phyloP scores from a whole-genome alignment of 2,797 vertebrate species.

The Anguilla marmorata region DNA sequence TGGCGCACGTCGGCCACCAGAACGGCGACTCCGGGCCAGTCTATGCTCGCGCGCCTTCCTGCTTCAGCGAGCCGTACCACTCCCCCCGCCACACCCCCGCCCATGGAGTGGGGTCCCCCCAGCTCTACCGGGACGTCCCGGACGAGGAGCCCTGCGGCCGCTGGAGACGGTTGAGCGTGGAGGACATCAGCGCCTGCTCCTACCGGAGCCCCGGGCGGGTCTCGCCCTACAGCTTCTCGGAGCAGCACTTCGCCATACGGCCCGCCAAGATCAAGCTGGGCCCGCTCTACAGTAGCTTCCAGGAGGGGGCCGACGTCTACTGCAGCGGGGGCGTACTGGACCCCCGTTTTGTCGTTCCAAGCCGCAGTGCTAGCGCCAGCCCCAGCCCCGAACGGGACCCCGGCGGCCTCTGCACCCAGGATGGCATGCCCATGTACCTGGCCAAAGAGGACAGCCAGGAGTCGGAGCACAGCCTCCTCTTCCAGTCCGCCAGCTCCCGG shows the following conservation, averaged over 20 bases:
- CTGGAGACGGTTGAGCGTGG: constrained; percentile 45
- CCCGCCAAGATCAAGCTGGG: constrained; percentile 83
- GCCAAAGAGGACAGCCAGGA: constrained; percentile 81
- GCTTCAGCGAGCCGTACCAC: constrained; percentile 87
- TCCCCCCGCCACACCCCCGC: constrained; percentile 84
- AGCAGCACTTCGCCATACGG: constrained; percentile 86
- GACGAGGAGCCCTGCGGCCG: constrained; percentile 48
- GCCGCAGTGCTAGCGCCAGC: constrained; percentile 62
- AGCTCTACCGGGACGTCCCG: constrained; percentile 80
- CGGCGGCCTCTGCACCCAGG: constrained; percentile 70
- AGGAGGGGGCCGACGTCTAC: constrained; percentile 88
- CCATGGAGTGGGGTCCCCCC: constrained; percentile 83
- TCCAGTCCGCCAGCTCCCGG: constrained; percentile 85
- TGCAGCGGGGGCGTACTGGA: constrained; percentile 66
- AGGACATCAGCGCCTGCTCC: constrained; percentile 86
- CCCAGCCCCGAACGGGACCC: constrained; percentile 82
- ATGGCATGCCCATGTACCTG: constrained; percentile 76
- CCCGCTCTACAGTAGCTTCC: constrained; percentile 93
- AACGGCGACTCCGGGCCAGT: constrained; percentile 70
- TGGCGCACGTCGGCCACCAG: constrained; percentile 72
- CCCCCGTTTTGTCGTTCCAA: constrained; percentile 61
- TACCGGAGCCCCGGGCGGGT: constrained; percentile 80
- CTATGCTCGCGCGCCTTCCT: constrained; percentile 87
- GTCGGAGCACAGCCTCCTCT: constrained; percentile 80
- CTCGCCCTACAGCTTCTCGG: constrained; percentile 88